Base-by-base conservation (phyloP, 2,888 invertebrate genomes). In the Zygaena filipendulae region DNA sequence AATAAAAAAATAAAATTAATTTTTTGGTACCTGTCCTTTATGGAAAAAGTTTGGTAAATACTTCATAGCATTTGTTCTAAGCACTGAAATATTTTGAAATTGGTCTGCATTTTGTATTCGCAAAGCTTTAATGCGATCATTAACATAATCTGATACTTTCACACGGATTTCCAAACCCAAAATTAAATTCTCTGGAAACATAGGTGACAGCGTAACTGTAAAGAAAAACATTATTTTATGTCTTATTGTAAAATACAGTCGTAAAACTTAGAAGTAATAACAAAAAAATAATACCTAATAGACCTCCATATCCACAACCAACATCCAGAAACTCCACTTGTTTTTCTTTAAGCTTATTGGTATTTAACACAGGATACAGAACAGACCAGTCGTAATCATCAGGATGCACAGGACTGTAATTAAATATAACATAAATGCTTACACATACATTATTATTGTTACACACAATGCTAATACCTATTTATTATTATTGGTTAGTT, bases 31-130 rank as follows among this genome's bases (percentile, higher is more conserved):
- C 84, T 96, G 98, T 39, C 91, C 94, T 79, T 97, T 98, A 31
- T 81, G 66, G 58, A 99, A 99, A 69, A 91, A 99, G 67, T 99
- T 98, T 2, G 98, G 97, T 46, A 99, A 83, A 82, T 97, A 97
- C 70, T 98, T 99, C 98, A 99, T 99, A 2, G 98, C 98, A 82
- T 99, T 99, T 8, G 94, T 90, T 40, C 99, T 84, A 25, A 99
- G 74, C 45, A 98, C 97, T 21, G 97, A 95, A 47, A 99, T 88
- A 69, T 99, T 99, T 53, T 89, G 85, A 67, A 94, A 98, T 40
- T 87, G 68, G 2, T 87, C 88, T 1, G 87, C 84, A 64, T 91
- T 60, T 43, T 92, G 86, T 2, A 80, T 74, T 34, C 97, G 79
- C 29, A 99, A 72, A 1, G 97, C 97, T 44, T 87, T 84, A 27